These are phyloP conservation scores for Melinaea menophilus DNA, from an alignment of 2,888 invertebrate genomes.

Conservation along the genomic window DNA sequence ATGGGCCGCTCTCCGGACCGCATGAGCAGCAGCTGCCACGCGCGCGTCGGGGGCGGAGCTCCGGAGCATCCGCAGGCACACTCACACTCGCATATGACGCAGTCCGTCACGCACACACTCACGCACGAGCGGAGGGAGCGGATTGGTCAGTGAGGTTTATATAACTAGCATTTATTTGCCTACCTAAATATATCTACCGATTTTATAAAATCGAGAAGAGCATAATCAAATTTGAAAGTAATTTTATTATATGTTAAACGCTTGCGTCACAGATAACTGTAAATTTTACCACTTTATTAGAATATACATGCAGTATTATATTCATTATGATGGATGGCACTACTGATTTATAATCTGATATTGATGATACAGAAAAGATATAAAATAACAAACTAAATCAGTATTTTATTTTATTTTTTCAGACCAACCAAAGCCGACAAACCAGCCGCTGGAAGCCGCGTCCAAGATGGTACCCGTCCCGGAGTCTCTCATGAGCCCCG, in stretches of 20 bases:
- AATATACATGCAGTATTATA: too few species aligned
- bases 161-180: too few species aligned
- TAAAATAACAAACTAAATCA: too few species aligned
- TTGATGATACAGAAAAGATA: too few species aligned
- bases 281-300: too few species aligned
- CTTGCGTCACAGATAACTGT: too few species aligned
- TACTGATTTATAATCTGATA: too few species aligned
- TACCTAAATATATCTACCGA: too few species aligned
- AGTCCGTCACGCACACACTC: conserved; percentile 23
- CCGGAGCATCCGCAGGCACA: conserved; percentile 43
- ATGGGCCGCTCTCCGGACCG: conserved; percentile 83
- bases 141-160: background rate
- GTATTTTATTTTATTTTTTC: conserved; percentile 9
- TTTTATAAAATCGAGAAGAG: too few species aligned
- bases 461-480: conserved; percentile 93
- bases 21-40: conserved; percentile 84
- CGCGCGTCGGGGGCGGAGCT: conserved; percentile 50
- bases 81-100: conserved; percentile 48
- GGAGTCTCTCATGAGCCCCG: conserved; percentile 91
- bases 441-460: conserved; percentile 85
- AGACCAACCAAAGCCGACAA: conserved; percentile 49
- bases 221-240: too few species aligned
- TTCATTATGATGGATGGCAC: too few species aligned
- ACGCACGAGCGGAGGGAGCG: background rate
- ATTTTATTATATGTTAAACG: too few species aligned